Evolutionary conservation across 2,113 vertebrate genomes (phyloP).

Genomic region (Cathartes aura): DNA sequence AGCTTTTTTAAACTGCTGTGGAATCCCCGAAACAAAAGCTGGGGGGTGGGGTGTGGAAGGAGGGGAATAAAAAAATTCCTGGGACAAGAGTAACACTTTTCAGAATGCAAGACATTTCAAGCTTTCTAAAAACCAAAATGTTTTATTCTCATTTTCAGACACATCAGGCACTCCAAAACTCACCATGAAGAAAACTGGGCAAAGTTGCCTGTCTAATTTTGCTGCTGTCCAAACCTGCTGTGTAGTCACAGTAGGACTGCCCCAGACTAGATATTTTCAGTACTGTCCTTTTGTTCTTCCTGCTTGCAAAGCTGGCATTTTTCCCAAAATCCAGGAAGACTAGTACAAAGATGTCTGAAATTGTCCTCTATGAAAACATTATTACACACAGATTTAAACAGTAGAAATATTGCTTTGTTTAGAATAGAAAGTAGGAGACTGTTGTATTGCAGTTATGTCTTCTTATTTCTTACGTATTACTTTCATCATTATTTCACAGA

Average conservation of each 20-base stretch:
- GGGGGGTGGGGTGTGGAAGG: no score
- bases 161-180: conserved; percentile 10
- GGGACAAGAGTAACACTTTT: not conserved
- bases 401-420: not conserved
- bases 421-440: not conserved
- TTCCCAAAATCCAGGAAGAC: conserved; percentile 29
- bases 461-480: not conserved
- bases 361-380: not conserved
- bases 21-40: not conserved
- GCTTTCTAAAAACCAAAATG: conserved; percentile 49
- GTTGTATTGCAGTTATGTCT: not conserved
- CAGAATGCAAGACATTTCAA: not conserved
- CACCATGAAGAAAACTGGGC: not conserved
- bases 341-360: conserved; percentile 12
- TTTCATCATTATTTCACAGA: not conserved
- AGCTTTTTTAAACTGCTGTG: not conserved
- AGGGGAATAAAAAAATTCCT: not conserved
- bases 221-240: conserved; percentile 51
- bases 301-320: conserved; percentile 30
- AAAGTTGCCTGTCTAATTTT: conserved; percentile 22
- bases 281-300: conserved; percentile 55
- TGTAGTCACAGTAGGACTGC: conserved; percentile 18
- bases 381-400: not conserved
- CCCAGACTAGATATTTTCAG: conserved; percentile 53
- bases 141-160: conserved; percentile 28